A percentile compares a stretch with the other conserved stretches of the same genome.
Evolutionary conservation across 2,113 vertebrate species (phyloP).

Genomic region (Zosterops lateralis): DNA sequence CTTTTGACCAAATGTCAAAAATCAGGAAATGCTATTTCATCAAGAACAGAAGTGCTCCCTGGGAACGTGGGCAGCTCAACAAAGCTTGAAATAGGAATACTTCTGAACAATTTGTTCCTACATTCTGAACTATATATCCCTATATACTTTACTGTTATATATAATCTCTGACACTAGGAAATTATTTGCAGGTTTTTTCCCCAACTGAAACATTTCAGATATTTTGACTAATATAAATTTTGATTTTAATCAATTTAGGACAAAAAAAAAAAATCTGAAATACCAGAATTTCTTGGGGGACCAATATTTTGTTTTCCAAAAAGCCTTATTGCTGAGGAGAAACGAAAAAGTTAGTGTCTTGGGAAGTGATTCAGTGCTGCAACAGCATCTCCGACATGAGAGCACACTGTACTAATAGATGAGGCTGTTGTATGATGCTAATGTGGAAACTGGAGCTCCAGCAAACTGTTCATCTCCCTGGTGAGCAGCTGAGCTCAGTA

Average conservation of each 20-base stretch:
- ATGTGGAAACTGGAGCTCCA: constrained; percentile 36
- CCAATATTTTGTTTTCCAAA: constrained; percentile 9
- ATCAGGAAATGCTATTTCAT: constrained; percentile 24
- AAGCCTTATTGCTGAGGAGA: constrained; percentile 4
- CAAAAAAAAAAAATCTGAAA: not conserved
- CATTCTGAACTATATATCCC: constrained; percentile 6
- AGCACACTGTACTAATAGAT: not conserved
- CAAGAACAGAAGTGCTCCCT: constrained; percentile 9
- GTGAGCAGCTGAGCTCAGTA: constrained; percentile 43
- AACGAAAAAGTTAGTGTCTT: constrained; percentile 25
- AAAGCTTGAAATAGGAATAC: constrained; percentile 38
- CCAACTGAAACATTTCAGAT: not conserved
- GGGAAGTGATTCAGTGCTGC: constrained; percentile 14
- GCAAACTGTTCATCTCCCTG: constrained; percentile 29
- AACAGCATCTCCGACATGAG: not conserved
- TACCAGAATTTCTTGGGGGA: not conserved
- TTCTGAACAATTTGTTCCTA: constrained; percentile 57
- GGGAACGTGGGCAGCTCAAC: constrained; percentile 14
- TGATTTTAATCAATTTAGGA: constrained; percentile 8
- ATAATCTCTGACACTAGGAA: constrained; percentile 35
- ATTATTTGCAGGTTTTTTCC: not conserved
- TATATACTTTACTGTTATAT: constrained; percentile 31
- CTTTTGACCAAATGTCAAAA: constrained; percentile 20
- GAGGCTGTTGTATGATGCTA: not conserved
- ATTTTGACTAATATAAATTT: not conserved